A percentile compares a stretch with the other conserved stretches of the same genome.
These are phyloP conservation scores for Ichneumoninae sp. DNA, from an alignment of 2,888 invertebrate species.

Conservation along the genomic window DNA sequence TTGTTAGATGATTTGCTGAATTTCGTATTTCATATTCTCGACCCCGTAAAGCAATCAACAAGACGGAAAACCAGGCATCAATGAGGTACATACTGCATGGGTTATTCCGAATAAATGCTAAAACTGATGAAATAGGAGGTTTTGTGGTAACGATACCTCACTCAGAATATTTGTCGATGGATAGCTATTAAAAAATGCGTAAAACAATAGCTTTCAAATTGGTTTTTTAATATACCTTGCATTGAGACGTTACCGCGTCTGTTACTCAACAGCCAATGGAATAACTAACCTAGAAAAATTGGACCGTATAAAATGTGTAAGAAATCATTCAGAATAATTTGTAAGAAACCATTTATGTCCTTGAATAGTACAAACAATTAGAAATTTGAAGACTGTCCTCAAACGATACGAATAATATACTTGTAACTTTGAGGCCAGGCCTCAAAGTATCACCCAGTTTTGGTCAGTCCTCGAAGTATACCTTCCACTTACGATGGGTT, in stretches of 20 bases:
- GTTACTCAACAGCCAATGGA: not conserved
- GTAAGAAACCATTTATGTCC: too few species aligned
- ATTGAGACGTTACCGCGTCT: not conserved
- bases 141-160: too few species aligned
- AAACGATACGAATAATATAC: not conserved
- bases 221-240: not conserved
- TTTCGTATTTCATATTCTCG: too few species aligned
- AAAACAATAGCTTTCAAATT: not conserved
- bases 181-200: too few species aligned
- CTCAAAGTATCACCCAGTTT: constrained; percentile 1
- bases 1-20: too few species aligned
- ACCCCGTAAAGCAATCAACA: too few species aligned
- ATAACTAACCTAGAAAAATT: not conserved
- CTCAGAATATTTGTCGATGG: too few species aligned
- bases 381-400: not conserved
- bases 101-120: too few species aligned
- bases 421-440: not conserved
- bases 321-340: too few species aligned
- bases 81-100: too few species aligned
- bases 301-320: not conserved
- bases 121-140: too few species aligned
- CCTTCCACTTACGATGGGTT: not conserved
- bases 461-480: not conserved
- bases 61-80: too few species aligned
- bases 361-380: not conserved